phyloP scores from a whole-genome alignment of 1,140 invertebrate species.

The Psilanteris sp. region DNA sequence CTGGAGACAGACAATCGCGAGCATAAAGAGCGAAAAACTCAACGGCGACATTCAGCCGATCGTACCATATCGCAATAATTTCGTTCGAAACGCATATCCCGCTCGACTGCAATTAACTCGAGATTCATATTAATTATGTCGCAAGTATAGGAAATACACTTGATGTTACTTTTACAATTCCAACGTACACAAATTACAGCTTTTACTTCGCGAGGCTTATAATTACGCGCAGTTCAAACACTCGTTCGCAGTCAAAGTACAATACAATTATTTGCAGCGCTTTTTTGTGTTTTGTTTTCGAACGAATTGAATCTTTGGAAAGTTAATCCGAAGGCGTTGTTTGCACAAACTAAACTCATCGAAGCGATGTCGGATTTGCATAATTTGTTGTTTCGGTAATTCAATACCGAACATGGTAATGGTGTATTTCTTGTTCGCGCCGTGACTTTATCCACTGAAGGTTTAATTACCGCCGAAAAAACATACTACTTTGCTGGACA shows the following conservation, averaged over 20 bases:
- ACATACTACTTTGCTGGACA: too few species aligned
- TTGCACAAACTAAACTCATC: constrained; percentile 1
- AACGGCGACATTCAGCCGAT: constrained; percentile 6
- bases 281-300: too few species aligned
- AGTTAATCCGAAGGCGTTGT: constrained; percentile 7
- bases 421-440: not conserved
- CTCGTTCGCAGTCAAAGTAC: constrained; percentile 8
- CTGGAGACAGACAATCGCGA: too few species aligned
- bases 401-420: constrained; percentile 1
- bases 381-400: constrained; percentile 5
- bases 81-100: constrained; percentile 16
- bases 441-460: not conserved
- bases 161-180: constrained; percentile 39
- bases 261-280: constrained; percentile 9
- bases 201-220: constrained; percentile 12
- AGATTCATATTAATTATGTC: constrained; percentile 47
- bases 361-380: not conserved
- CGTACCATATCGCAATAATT: constrained; percentile 28
- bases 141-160: constrained; percentile 26
- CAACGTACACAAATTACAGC: constrained; percentile 35
- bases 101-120: constrained; percentile 27
- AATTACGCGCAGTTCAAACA: constrained; percentile 30
- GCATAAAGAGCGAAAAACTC: too few species aligned
- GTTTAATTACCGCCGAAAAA: constrained; percentile 7
- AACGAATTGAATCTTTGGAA: constrained; percentile 37